phyloP scores from a whole-genome alignment of 2,888 invertebrate species.

The Sceliomorpha sp. region DNA sequence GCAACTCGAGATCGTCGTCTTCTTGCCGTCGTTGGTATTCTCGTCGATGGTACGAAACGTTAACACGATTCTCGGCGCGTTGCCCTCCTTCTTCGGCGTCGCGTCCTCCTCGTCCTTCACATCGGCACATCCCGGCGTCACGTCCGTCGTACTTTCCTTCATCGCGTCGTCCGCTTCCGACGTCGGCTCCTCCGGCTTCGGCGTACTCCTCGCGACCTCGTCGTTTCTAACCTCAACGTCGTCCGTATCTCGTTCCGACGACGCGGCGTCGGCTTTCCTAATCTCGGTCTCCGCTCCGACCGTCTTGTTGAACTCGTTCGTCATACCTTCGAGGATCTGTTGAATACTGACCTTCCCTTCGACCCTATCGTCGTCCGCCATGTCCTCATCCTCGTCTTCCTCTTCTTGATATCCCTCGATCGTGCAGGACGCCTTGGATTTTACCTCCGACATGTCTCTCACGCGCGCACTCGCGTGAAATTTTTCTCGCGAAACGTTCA shows the following conservation, averaged over 20 bases:
- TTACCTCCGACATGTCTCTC: conserved; percentile 59
- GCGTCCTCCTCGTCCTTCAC: conserved; percentile 21
- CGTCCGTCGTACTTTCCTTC: conserved; percentile 6
- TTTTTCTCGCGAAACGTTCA: conserved; percentile 45
- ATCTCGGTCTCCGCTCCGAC: conserved; percentile 52
- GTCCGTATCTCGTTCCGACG: conserved; percentile 15
- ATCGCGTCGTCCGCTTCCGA: conserved; percentile 6
- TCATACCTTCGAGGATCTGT: conserved; percentile 77
- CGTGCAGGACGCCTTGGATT: conserved; percentile 61
- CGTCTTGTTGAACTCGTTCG: conserved; percentile 76
- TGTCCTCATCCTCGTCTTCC: conserved; percentile 66
- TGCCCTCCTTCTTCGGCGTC: conserved; percentile 66
- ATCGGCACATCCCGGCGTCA: too few species aligned
- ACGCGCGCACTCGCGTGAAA: conserved; percentile 29
- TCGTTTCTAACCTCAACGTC: conserved; percentile 49
- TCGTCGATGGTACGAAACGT: conserved; percentile 82
- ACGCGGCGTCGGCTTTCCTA: conserved; percentile 5
- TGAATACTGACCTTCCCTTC: conserved; percentile 75
- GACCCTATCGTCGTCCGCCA: conserved; percentile 61
- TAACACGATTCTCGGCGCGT: conserved; percentile 83
- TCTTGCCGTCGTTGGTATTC: conserved; percentile 77
- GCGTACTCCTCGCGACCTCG: conserved; percentile 14
- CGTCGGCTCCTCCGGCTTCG: conserved; percentile 6
- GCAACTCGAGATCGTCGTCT: conserved; percentile 77
- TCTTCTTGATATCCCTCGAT: conserved; percentile 68